phyloP scores from a whole-genome alignment of 2,113 vertebrate species.

The Leucosticte australis region DNA sequence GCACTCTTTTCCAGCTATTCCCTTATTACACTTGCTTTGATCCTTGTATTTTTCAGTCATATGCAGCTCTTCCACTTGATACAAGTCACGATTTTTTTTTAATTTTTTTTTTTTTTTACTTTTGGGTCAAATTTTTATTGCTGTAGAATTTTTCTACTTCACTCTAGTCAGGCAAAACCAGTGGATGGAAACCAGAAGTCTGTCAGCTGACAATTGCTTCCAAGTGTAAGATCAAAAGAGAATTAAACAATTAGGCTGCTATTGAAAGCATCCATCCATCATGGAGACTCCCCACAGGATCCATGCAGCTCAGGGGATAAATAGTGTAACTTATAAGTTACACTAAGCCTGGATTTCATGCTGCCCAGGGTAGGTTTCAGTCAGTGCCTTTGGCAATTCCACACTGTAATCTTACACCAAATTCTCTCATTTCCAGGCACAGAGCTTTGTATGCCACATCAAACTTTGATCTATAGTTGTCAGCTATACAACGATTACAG shows the following conservation, averaged over 20 bases:
- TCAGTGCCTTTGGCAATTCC: background rate
- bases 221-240: constrained; percentile 24
- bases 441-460: background rate
- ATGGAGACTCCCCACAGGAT: background rate
- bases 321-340: background rate
- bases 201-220: background rate
- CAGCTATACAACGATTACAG: background rate
- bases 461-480: background rate
- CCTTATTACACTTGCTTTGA: background rate
- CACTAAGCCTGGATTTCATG: background rate
- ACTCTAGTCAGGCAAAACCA: background rate
- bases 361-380: background rate
- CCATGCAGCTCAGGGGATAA: background rate
- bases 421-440: background rate
- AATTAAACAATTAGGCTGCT: constrained; percentile 36
- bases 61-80: background rate
- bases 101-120: background rate
- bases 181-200: background rate
- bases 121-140: background rate
- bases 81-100: background rate
- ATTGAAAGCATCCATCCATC: constrained; percentile 24
- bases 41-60: background rate
- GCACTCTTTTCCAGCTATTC: background rate
- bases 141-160: background rate
- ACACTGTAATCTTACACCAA: background rate